Base-by-base conservation (phyloP, 2,113 vertebrate genomes). In the Elephas maximus region DNA sequence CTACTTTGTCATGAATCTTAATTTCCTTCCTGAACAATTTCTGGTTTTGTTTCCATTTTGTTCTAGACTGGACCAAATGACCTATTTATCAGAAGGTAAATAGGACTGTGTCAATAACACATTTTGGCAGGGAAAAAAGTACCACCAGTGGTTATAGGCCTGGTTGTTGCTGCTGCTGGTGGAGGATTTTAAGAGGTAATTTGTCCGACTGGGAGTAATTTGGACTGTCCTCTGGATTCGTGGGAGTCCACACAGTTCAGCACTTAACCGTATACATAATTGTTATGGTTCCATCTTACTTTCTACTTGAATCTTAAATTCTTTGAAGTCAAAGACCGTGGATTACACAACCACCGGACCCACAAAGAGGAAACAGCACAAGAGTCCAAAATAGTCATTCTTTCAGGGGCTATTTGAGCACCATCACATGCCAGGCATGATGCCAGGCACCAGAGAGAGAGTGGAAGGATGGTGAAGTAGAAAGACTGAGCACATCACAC, bases 341-440 rank as follows among this genome's bases (percentile, higher is more conserved):
- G 76, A 44, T 11, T 23, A 53, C 9, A 15, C 41, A 92, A 65
- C n/a, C 24, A 20, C 41, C 78, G 44, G 20, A n/a, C n/a, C 5
- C 5, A 30, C 20, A 76, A 48, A 88, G 41, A 67, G 41, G 71
- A 65, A 77, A 57, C 5, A 67, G 5, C 12, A 2, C 8, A 48
- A 89, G 10, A 6, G 8, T 24, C 12, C 6, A 37, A 53, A 90
- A 21, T 3, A 26, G 1, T 21, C 41, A 17, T 30, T 81, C 30
- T 15, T 30, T 41, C 78, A 23, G 44, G 17, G 53, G 37, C 24
- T 24, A 10, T 4, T 15, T 28, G 30, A 11, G 10, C 2, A 41
- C 18, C 71, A 24, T 23, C 30, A 8, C 8, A 18, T 9, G 24
- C 7, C 17, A 18, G 41, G 23, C 4, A 0, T 8, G 6, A 9